Base-by-base conservation (phyloP, 1,140 invertebrate genomes). In the Tetramorium parvispinum region DNA sequence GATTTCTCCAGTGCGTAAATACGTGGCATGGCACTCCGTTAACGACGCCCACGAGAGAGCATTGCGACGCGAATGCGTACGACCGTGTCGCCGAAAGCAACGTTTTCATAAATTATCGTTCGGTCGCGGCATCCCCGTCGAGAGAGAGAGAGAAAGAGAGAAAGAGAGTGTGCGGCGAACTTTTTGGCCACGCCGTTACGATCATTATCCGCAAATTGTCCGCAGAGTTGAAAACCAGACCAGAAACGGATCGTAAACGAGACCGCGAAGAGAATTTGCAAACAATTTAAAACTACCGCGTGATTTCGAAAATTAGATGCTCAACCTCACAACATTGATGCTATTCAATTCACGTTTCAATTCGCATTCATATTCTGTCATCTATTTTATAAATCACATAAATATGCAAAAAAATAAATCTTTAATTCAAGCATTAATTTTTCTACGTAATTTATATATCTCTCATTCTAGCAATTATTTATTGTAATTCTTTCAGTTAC, bases 1-100 rank as follows among this genome's bases (percentile, higher is more conserved):
- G 88, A 89, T 89, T 89, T 87, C 88, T 87, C 85, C 51, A 59
- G 76, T 89, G 88, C 88, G 88, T 89, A 89, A 89, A 89, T 87
- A 88, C 87, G 75, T 78, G 63, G 68, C 75, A 66, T 59, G 66
- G 86, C 40, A 79, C 76, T 88, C 70, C 87, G 83, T 75, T 89
- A 89, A 85, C 68, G 88, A 87, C 85, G 68, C 75, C 65, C 66
- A 46, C 37, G 87, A 89, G 87, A 85, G 61, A 16, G 37, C 46
- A 63, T 57, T 16, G 83, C 87, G 75, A 89, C 65, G 71, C 37
- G 8, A 18, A 51, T 21, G 55, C 49, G 65, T 75, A 55, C 57
- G n/a, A 85, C 18, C 46, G 37, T 40, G 65, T 55, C 73, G 71
- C 49, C 82, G 82, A 88, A 85, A 76, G 87, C 75, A 73, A 77